Conservation (phyloP, 1,140 invertebrate genomes). For the Drosophila miranda region DNA sequence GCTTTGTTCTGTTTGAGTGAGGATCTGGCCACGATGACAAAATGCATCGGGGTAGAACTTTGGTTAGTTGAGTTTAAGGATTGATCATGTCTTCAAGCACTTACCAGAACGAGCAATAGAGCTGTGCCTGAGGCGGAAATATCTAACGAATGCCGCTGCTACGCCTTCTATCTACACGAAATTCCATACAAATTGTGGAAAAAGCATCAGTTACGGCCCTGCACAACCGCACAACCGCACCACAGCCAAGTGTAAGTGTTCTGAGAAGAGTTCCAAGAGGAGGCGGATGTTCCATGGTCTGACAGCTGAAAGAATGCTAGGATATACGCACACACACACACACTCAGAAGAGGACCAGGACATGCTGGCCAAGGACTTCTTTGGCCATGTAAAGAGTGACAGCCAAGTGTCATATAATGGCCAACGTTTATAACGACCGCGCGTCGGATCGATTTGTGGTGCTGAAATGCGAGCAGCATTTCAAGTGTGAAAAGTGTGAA, state of each 20-base stretch:
- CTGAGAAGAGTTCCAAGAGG: background rate
- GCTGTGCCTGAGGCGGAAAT: background rate
- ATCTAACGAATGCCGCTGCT: slow-evolving; percentile 5
- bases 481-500: slow-evolving; percentile 79
- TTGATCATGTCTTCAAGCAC: background rate
- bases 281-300: slow-evolving; percentile 1
- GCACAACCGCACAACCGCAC: no score
- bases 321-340: slow-evolving; percentile 58
- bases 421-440: slow-evolving; percentile 58
- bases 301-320: slow-evolving; percentile 31
- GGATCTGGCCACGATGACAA: background rate
- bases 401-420: slow-evolving; percentile 64
- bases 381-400: slow-evolving; percentile 56
- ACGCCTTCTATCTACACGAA: background rate
- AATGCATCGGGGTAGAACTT: background rate
- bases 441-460: slow-evolving; percentile 46
- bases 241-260: no score
- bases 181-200: slow-evolving; percentile 9
- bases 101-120: slow-evolving; percentile 2
- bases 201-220: slow-evolving; percentile 33
- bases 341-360: background rate
- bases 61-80: background rate
- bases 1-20: background rate
- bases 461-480: slow-evolving; percentile 45
- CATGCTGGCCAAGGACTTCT: no score